Conservation (phyloP, 2,888 invertebrate species). For the Eristalis tenax region DNA sequence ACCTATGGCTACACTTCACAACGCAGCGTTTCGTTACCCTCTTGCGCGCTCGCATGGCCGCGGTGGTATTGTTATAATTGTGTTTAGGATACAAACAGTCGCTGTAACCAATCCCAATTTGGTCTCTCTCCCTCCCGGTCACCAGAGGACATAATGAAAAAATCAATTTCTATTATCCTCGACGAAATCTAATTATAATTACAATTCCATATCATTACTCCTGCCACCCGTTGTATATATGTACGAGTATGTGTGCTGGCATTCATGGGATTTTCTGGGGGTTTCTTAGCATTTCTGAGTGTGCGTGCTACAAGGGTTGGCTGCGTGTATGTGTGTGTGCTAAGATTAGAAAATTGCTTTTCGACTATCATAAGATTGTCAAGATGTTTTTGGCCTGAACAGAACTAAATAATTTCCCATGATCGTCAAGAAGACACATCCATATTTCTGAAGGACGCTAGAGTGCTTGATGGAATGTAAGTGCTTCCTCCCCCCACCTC, state of each 20-base stretch:
- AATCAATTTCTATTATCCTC: conserved; percentile 60
- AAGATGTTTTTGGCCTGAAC: neutral
- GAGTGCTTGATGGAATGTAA: neutral
- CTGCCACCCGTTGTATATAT: neutral
- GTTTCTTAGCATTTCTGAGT: neutral
- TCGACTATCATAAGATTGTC: neutral
- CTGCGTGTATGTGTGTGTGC: neutral
- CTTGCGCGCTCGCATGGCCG: neutral
- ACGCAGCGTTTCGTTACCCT: neutral
- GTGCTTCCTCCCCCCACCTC: neutral
- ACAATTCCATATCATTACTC: conserved; percentile 39
- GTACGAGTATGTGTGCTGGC: too few species aligned
- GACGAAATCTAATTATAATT: conserved; percentile 60
- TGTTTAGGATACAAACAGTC: conserved; percentile 17
- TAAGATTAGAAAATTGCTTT: conserved; percentile 6
- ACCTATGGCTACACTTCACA: conserved; percentile 4
- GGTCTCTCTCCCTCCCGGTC: neutral
- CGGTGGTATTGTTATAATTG: neutral
- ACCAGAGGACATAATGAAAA: conserved; percentile 37
- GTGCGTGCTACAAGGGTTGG: neutral
- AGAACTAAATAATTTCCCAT: neutral
- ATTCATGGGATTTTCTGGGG: neutral
- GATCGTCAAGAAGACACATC: neutral
- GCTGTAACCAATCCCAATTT: conserved; percentile 6
- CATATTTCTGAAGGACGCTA: neutral